Evolutionary conservation across 92 coral and sea anemone species (phyloP), one percentile per base, ranked within the genome.

Genomic region (Phenganax subtilis): DNA sequence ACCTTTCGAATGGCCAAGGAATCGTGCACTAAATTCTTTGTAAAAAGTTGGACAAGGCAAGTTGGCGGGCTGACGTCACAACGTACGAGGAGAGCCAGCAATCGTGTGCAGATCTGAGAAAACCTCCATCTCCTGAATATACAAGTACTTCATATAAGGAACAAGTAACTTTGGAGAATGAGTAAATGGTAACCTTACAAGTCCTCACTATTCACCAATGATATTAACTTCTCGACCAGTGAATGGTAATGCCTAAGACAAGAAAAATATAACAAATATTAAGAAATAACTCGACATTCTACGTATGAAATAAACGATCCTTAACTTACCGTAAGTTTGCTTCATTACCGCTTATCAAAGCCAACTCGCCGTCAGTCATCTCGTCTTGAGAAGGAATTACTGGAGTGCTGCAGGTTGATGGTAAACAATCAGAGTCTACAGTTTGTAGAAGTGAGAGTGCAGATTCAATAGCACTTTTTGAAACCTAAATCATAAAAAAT

Each of bases 81-180:
- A 69, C 99, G 97, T 78, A 96, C 85, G 60, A 96, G 85, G 14
- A 91, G 78, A 31, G 85, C 81, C 15, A 96, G 83, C 57, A 96
- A 91, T 61, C 85, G 91, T 59, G 90, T 90, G 68, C 96, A 90
- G 69, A 91, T 85, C 85, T 91, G 99, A 29, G 90, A 89, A 72
- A 91, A 96, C n/a, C 97, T 92, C 99, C 97, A 96, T 16, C 99
- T 94, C 56, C 99, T 96, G 87, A 51, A 89, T 58, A 58, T 14
- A 37, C 47, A 37, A 37, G 47, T 37, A 37, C 47, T 37, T 37
- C 47, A 37, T 37, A 37, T 37, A 37, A 37, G 75, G 71, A 53
- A 37, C 71, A 12, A 59, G 16, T 55, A 16, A 51, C 55, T 15
- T 28, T 51, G 30, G 4, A 31, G 54, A 10, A 62, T 60, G 58